Evolutionary conservation across 2,113 vertebrate genomes (phyloP).

Genomic region (Lagopus muta): DNA sequence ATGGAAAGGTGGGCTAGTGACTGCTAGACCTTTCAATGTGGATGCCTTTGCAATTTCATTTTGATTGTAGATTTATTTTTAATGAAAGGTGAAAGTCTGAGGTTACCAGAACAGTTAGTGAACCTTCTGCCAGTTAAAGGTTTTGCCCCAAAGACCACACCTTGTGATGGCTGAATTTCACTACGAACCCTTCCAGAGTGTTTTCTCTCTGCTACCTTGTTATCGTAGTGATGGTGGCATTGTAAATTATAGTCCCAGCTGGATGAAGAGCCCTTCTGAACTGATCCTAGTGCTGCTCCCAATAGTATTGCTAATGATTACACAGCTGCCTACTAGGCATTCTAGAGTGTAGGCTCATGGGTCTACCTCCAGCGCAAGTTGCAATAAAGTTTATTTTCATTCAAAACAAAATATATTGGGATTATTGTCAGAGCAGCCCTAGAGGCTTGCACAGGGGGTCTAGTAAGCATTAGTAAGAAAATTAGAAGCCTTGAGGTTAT

Average conservation of each 20-base stretch:
- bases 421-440: slow-evolving; percentile 72
- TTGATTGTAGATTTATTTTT: slow-evolving; percentile 9
- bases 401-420: slow-evolving; percentile 77
- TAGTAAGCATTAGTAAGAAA: slow-evolving; percentile 71
- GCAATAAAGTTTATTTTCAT: slow-evolving; percentile 78
- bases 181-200: slow-evolving; percentile 43
- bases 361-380: slow-evolving; percentile 65
- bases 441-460: slow-evolving; percentile 70
- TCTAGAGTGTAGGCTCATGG: slow-evolving; percentile 54
- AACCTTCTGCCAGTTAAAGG: slow-evolving; percentile 28
- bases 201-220: slow-evolving; percentile 69
- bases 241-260: slow-evolving; percentile 75
- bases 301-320: slow-evolving; percentile 73
- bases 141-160: slow-evolving; percentile 58
- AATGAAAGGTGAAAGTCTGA: slow-evolving; percentile 48
- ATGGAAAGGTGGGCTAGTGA: background rate
- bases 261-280: slow-evolving; percentile 65
- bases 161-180: slow-evolving; percentile 61
- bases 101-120: slow-evolving; percentile 41
- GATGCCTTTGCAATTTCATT: background rate
- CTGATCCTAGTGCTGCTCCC: slow-evolving; percentile 62
- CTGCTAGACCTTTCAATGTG: background rate
- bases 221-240: slow-evolving; percentile 66
- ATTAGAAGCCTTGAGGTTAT: slow-evolving; percentile 74
- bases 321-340: slow-evolving; percentile 76